A percentile compares a stretch with the other conserved stretches of the same genome.
Evolutionary conservation across 1,140 invertebrate species (phyloP).

Genomic region (Conopomorpha cramerella): DNA sequence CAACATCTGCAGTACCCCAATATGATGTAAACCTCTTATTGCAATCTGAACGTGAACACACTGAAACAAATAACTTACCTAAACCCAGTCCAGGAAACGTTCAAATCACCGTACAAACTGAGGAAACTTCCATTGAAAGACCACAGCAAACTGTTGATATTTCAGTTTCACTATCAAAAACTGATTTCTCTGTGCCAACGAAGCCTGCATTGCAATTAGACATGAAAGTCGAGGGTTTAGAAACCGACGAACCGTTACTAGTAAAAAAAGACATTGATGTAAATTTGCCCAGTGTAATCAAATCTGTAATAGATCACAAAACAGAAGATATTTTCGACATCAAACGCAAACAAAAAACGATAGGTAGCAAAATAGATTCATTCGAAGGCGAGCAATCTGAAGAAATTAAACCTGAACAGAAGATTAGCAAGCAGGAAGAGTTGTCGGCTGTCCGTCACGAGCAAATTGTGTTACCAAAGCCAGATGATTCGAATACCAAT

Average conservation of each 20-base stretch:
- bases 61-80: slow-evolving; percentile 11
- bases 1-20: too few species aligned
- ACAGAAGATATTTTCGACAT: slow-evolving; percentile 1
- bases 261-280: slow-evolving; percentile 36
- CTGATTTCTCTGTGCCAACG: slow-evolving; percentile 12
- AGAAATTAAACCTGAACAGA: too few species aligned
- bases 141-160: slow-evolving; percentile 27
- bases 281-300: slow-evolving; percentile 23
- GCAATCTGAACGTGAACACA: slow-evolving; percentile 25
- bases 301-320: slow-evolving; percentile 19
- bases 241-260: slow-evolving; percentile 13
- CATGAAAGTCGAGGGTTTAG: slow-evolving; percentile 25
- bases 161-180: slow-evolving; percentile 26
- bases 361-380: too few species aligned
- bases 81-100: slow-evolving; percentile 2
- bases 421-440: too few species aligned
- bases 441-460: too few species aligned
- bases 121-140: slow-evolving; percentile 4
- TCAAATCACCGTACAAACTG: background rate
- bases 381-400: too few species aligned
- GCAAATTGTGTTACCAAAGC: too few species aligned
- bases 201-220: slow-evolving; percentile 32
- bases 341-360: too few species aligned
- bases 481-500: too few species aligned
- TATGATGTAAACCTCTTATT: slow-evolving; percentile 21